Evolutionary conservation across 2,113 vertebrate species (phyloP), one percentile per base, ranked within the genome.

Genomic region (Otus sunia): DNA sequence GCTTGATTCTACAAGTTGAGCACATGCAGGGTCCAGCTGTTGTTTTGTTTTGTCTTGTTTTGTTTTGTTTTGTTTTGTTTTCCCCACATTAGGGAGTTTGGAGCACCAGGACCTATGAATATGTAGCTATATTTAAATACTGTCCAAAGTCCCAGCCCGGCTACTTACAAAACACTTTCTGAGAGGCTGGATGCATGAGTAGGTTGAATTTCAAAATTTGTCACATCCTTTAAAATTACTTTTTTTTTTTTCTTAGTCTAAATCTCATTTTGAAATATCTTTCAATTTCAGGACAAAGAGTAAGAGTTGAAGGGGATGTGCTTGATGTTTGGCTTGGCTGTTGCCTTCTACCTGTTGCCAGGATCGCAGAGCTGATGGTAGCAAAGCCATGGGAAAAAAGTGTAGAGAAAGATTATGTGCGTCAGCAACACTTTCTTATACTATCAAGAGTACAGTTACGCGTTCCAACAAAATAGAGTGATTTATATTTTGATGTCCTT

Each of bases 401-500:
- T 13, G 19, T 11, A 77, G 64, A 62, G 69, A 75, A 76, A 62
- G 59, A 64, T 85, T 84, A 75, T 26, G 41, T 91, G 34, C 45
- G 37, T 88, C 82, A 86, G 81, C 55, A 74, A 60, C 41, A 39
- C 60, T 93, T 92, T 90, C 81, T 91, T 89, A 5, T 18, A 30
- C 59, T 87, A 62, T 76, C 43, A 81, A 37, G 76, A 92, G 60
- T 39, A 29, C 68, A 86, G 62, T 91, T 95, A 78, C 84, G 85
- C 91, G 81, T 95, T 96, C 63, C 63, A 89, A 49, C 84, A 96
- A 94, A 95, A 92, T 21, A 83, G 86, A 77, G 50, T 85, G 74
- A 94, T 96, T 96, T 93, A 72, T 75, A 79, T 96, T 94, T 94
- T 95, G 81, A 80, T 92, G 92, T 81, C 96, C 96, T 92, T 90